Conservation (phyloP, 1,140 invertebrate species). For the Lepidurus arcticus region DNA sequence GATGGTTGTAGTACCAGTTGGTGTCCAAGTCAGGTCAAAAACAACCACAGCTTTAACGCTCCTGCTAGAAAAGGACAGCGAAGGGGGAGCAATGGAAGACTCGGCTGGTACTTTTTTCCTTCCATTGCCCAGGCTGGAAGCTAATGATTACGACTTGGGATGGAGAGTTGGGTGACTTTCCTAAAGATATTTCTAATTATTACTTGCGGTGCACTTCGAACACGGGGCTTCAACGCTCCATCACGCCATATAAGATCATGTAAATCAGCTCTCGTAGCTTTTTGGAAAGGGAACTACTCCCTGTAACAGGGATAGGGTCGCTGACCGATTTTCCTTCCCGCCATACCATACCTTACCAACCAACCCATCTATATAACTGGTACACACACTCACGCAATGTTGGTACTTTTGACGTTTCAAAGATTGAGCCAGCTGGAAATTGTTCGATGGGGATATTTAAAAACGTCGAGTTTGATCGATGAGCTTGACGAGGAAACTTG, state of each 20-base stretch:
- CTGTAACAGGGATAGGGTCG: neutral
- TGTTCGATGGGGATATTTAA: neutral
- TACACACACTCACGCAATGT: neutral
- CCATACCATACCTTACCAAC: neutral
- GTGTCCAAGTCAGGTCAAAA: too few relatives aligned
- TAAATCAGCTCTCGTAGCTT: neutral
- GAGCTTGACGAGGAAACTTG: neutral
- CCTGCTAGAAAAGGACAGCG: too few relatives aligned
- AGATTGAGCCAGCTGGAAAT: too few relatives aligned
- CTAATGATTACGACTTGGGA: neutral
- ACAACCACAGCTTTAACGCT: too few relatives aligned
- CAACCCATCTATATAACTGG: too few relatives aligned
- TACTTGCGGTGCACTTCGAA: neutral
- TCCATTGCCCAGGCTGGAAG: too few relatives aligned
- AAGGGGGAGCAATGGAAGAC: too few relatives aligned
- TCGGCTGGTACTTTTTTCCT: too few relatives aligned
- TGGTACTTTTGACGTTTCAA: neutral
- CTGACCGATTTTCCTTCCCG: neutral
- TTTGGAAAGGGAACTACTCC: slow-evolving; percentile 5
- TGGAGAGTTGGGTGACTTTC: neutral
- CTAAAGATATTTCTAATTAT: slow-evolving; percentile 11
- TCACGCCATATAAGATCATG: slow-evolving; percentile 17
- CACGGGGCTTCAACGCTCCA: neutral
- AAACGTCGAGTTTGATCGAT: neutral
- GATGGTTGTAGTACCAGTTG: too few relatives aligned